Conservation (phyloP, 1,140 invertebrate genomes). For the Eupeodes corollae region DNA sequence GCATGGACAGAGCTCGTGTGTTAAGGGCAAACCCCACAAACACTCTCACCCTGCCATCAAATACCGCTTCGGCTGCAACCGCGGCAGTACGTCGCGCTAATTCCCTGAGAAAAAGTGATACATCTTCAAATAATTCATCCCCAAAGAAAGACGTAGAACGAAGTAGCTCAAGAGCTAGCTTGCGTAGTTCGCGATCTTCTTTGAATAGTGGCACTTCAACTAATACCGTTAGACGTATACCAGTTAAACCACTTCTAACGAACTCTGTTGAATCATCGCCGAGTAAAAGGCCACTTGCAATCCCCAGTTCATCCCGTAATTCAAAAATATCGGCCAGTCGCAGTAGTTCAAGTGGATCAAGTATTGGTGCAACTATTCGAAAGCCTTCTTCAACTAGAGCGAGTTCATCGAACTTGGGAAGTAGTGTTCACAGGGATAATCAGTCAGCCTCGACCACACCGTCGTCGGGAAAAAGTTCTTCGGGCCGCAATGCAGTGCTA, state of each 20-base stretch:
- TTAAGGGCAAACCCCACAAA: slow-evolving; percentile 10
- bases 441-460: neutral
- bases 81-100: slow-evolving; percentile 19
- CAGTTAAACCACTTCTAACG: slow-evolving; percentile 25
- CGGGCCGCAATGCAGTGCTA: slow-evolving; percentile 27
- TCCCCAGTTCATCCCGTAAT: slow-evolving; percentile 18
- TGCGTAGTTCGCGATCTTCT: slow-evolving; percentile 69
- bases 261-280: slow-evolving; percentile 30
- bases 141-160: slow-evolving; percentile 43
- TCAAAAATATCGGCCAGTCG: slow-evolving; percentile 51
- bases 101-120: slow-evolving; percentile 33
- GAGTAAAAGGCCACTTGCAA: slow-evolving; percentile 26
- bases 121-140: slow-evolving; percentile 5
- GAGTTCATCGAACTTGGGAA: slow-evolving; percentile 14
- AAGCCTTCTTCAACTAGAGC: slow-evolving; percentile 13
- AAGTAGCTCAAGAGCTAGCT: slow-evolving; percentile 56
- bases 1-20: neutral
- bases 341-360: slow-evolving; percentile 61
- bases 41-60: slow-evolving; percentile 16
- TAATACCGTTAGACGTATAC: slow-evolving; percentile 59
- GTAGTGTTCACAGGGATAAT: slow-evolving; percentile 32
- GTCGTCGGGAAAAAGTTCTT: slow-evolving; percentile 12
- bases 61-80: slow-evolving; percentile 12
- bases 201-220: slow-evolving; percentile 70
- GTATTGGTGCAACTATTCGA: slow-evolving; percentile 32